Percentiles rank a stretch among this genome's conserved stretches.
phyloP scores from a whole-genome alignment of 2,113 vertebrate genomes.

The Prochilodus magdalenae region DNA sequence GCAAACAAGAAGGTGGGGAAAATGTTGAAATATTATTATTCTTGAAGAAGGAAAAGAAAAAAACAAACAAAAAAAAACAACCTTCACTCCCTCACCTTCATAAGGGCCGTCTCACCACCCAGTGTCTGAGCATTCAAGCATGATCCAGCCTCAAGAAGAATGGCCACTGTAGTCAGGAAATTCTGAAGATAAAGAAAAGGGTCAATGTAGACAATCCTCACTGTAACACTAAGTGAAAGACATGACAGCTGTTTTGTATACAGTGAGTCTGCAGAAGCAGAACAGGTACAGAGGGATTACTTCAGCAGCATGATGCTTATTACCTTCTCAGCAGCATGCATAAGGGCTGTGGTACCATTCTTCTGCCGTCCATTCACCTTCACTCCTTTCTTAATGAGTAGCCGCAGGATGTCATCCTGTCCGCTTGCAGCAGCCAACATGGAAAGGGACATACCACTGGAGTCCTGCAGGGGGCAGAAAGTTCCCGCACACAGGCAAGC shows the following conservation, averaged over 20 bases:
- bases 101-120: conserved; percentile 91
- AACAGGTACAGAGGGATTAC: neutral
- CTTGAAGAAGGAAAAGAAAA: neutral
- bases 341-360: conserved; percentile 93
- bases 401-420: conserved; percentile 91
- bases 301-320: neutral
- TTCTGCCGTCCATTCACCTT: conserved; percentile 91
- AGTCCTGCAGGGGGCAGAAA: conserved; percentile 78
- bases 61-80: neutral
- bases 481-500: neutral
- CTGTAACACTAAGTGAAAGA: neutral
- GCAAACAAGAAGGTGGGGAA: neutral
- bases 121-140: conserved; percentile 89
- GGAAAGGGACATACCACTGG: conserved; percentile 92
- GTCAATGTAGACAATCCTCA: neutral
- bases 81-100: conserved; percentile 84
- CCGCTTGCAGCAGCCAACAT: conserved; percentile 96
- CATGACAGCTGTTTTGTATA: neutral
- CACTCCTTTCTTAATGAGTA: conserved; percentile 92
- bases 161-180: conserved; percentile 91
- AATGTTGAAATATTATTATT: too few relatives aligned
- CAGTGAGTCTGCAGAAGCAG: neutral
- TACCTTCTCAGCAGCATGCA: conserved; percentile 97
- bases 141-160: conserved; percentile 94
- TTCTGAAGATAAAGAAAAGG: conserved; percentile 76